Conservation (phyloP, 2,888 invertebrate species). For the Digitonthophagus gazella region DNA sequence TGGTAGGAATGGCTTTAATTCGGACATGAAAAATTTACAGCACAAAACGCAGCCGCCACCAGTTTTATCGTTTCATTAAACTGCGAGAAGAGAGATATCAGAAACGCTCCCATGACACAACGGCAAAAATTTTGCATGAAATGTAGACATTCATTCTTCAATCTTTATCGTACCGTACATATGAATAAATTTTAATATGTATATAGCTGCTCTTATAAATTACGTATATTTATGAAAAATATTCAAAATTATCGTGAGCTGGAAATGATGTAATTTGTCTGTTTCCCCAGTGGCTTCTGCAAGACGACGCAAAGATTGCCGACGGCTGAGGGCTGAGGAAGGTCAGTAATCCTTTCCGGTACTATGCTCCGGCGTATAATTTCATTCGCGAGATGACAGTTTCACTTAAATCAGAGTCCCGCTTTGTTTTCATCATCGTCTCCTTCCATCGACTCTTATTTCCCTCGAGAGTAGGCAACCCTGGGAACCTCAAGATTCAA, state of each 20-base stretch:
- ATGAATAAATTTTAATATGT: no score
- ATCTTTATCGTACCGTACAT: no score
- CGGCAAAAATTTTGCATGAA: neutral
- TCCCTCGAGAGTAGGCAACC: constrained; percentile 22
- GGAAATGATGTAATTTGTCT: neutral
- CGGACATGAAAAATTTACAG: neutral
- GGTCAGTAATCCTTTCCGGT: neutral
- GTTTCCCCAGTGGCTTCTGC: neutral
- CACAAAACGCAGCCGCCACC: neutral
- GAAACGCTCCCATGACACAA: neutral
- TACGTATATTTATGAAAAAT: neutral
- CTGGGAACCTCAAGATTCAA: constrained; percentile 28
- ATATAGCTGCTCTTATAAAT: no score
- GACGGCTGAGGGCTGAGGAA: no score
- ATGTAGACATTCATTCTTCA: no score
- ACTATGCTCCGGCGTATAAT: constrained; percentile 15
- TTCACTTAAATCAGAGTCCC: constrained; percentile 28
- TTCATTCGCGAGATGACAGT: constrained; percentile 25
- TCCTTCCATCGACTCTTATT: constrained; percentile 26
- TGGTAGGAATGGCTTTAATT: neutral
- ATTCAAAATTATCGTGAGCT: neutral
- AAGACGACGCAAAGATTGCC: neutral
- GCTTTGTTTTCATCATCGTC: constrained; percentile 27
- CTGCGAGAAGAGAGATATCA: neutral
- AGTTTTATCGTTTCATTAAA: neutral